Conservation (phyloP, 37 sponge, comb jelly and placozoan genomes). For the Petrosia ficiformis region DNA sequence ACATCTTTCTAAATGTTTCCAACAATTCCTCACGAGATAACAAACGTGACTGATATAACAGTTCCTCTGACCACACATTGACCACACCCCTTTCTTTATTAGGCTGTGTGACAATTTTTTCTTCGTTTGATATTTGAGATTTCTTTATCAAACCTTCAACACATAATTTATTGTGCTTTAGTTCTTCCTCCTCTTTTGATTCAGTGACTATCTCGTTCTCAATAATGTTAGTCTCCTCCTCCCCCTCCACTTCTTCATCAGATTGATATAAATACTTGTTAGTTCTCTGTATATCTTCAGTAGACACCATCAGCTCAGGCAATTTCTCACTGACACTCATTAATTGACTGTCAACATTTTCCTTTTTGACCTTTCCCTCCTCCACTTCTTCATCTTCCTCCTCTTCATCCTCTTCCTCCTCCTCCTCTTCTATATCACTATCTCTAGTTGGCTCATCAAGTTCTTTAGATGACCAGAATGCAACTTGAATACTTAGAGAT, state of each 20-base stretch:
- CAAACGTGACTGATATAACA: background rate
- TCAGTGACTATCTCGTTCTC: too few species aligned
- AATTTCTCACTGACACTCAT: background rate
- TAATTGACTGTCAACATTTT: background rate
- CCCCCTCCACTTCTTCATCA: too few species aligned
- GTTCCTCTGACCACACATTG: background rate
- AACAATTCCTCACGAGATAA: background rate
- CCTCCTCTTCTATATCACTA: background rate
- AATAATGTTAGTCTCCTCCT: too few species aligned
- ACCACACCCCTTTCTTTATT: background rate
- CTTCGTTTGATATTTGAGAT: too few species aligned
- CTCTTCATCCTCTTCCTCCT: slow-evolving; percentile 3
- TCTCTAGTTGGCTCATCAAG: slow-evolving; percentile 3
- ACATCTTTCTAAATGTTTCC: background rate
- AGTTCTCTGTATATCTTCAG: too few species aligned
- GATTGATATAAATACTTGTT: too few species aligned
- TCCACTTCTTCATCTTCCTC: background rate
- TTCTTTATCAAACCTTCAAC: too few species aligned
- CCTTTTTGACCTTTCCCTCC: background rate
- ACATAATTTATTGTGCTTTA: too few species aligned
- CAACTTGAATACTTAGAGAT: background rate
- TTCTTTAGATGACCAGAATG: background rate
- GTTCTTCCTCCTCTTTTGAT: too few species aligned
- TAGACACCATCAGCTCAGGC: background rate
- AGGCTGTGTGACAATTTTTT: background rate